These are phyloP conservation scores for Limnephilus auricula DNA, from an alignment of 2,888 invertebrate species.

Conservation along the genomic window DNA sequence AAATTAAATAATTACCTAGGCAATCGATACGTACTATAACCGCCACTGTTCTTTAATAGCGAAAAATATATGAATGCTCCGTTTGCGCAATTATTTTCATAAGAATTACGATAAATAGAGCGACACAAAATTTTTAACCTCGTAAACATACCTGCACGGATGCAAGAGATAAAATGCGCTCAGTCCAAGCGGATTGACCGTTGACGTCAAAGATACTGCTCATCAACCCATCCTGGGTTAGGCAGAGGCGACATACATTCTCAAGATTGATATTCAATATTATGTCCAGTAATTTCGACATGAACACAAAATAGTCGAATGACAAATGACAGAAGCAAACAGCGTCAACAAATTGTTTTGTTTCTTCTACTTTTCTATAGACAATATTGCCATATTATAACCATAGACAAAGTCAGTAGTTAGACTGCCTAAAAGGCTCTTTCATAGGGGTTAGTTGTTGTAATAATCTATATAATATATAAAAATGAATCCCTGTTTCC, in stretches of 20 bases:
- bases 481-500: too few species aligned
- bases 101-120: background rate
- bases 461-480: too few species aligned
- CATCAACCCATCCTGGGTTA: constrained; percentile 68
- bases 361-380: background rate
- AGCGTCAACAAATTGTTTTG: constrained; percentile 45
- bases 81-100: background rate
- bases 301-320: background rate
- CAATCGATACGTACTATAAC: background rate
- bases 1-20: background rate
- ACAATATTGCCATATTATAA: background rate
- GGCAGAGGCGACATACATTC: constrained; percentile 69
- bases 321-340: background rate
- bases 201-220: constrained; percentile 67
- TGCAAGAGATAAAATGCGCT: constrained; percentile 68
- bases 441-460: too few species aligned
- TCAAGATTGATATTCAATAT: constrained; percentile 66
- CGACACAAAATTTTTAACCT: background rate
- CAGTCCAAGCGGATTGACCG: constrained; percentile 64
- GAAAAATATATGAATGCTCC: background rate
- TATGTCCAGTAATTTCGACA: constrained; percentile 34
- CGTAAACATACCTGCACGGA: constrained; percentile 68
- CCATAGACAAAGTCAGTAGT: too few species aligned
- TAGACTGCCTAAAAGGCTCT: too few species aligned
- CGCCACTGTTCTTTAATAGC: background rate